Percentiles rank a stretch among this genome's conserved stretches.
Evolutionary conservation across 2,888 invertebrate species (phyloP).

Genomic region (Trachelus stipa): DNA sequence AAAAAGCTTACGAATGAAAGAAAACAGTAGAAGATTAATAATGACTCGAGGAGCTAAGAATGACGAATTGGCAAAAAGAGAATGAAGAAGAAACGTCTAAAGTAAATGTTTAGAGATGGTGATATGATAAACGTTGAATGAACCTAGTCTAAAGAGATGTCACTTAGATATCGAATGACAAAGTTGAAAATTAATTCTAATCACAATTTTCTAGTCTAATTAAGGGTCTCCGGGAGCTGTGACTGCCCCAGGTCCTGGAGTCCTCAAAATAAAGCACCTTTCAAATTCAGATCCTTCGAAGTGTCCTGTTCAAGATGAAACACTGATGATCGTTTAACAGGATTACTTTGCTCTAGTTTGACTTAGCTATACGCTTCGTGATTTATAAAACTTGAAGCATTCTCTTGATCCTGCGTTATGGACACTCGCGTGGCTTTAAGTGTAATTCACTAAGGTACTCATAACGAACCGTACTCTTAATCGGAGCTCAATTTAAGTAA

Average conservation of each 20-base stretch:
- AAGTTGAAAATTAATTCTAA: not conserved
- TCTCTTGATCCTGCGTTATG: not conserved
- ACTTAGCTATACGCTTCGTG: not conserved
- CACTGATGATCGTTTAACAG: not conserved
- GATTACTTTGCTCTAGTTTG: not conserved
- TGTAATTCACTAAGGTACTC: constrained; percentile 15
- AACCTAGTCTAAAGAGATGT: not conserved
- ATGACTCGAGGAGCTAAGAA: not conserved
- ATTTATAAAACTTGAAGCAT: not conserved
- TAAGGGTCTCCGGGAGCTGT: constrained; percentile 40
- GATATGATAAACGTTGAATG: not conserved
- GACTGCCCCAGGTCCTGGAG: constrained; percentile 56
- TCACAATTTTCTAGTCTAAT: not conserved
- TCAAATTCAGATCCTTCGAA: not conserved
- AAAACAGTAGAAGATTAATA: not conserved
- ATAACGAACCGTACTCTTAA: constrained; percentile 42
- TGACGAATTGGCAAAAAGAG: not conserved
- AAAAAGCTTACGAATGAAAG: not conserved
- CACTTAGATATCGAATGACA: not conserved
- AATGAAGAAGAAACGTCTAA: not conserved
- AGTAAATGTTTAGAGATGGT: not conserved
- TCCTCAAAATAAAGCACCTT: constrained; percentile 17
- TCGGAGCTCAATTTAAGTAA: constrained; percentile 50
- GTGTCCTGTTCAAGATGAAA: not conserved
- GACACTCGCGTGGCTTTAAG: not conserved